phyloP scores from a whole-genome alignment of 2,113 vertebrate species.

The Otis tarda region DNA sequence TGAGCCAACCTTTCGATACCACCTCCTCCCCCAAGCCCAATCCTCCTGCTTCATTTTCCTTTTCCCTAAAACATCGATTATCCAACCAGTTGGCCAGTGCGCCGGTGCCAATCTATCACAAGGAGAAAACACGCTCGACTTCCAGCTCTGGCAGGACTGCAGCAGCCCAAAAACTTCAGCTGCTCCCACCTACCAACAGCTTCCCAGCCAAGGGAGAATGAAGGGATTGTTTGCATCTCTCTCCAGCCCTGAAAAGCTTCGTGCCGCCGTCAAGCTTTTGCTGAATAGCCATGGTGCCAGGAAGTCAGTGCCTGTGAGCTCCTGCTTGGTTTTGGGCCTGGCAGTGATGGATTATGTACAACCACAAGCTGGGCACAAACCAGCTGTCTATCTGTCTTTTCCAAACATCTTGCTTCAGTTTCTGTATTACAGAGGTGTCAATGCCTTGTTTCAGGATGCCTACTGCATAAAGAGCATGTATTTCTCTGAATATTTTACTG shows the following conservation, averaged over 20 bases:
- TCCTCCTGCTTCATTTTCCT: background rate
- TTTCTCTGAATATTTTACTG: constrained; percentile 63
- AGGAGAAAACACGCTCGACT: background rate
- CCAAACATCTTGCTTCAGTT: constrained; percentile 62
- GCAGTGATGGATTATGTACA: constrained; percentile 62
- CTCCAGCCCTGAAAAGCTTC: background rate
- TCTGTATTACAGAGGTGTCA: constrained; percentile 46
- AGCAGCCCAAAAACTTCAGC: background rate
- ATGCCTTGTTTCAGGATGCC: constrained; percentile 38
- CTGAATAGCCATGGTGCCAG: background rate
- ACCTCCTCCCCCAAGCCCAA: background rate
- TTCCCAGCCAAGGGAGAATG: background rate
- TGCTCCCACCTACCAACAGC: background rate
- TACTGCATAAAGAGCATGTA: constrained; percentile 26
- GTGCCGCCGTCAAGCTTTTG: background rate
- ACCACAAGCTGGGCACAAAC: constrained; percentile 57
- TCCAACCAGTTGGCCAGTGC: background rate
- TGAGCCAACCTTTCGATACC: background rate
- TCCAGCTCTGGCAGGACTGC: background rate
- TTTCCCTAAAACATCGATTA: background rate
- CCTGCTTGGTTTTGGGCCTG: constrained; percentile 55
- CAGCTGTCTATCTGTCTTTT: constrained; percentile 57
- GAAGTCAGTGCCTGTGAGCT: constrained; percentile 27
- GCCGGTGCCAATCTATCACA: background rate
- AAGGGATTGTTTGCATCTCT: background rate